phyloP scores from a whole-genome alignment of 1,140 invertebrate genomes.

The Campoletis sonorensis region DNA sequence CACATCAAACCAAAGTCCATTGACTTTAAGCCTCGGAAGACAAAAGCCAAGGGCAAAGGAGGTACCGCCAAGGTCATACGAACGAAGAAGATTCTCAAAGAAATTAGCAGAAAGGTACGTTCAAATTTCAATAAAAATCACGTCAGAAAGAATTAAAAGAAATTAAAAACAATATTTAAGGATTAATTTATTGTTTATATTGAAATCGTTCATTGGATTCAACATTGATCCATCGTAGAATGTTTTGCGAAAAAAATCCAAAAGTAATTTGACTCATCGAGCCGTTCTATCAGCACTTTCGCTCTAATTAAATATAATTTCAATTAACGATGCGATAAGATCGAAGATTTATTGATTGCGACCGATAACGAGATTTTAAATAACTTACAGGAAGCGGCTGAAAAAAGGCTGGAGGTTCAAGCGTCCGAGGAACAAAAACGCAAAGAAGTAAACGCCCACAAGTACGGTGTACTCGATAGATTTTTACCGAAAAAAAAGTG shows the following conservation, averaged over 20 bases:
- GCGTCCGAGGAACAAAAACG: constrained; percentile 62
- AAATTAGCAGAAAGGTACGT: constrained; percentile 81
- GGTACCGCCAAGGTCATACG: constrained; percentile 85
- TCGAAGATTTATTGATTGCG: too few species aligned
- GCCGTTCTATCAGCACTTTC: too few species aligned
- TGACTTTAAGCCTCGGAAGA: constrained; percentile 84
- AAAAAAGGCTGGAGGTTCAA: constrained; percentile 74
- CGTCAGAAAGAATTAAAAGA: constrained; percentile 1
- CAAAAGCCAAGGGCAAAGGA: constrained; percentile 86
- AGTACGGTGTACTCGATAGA: constrained; percentile 81
- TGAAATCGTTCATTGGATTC: too few species aligned
- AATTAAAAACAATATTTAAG: background rate
- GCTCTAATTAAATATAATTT: too few species aligned
- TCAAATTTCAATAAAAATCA: constrained; percentile 11
- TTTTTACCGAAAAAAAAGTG: constrained; percentile 76
- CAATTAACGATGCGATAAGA: too few species aligned
- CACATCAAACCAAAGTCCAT: constrained; percentile 87
- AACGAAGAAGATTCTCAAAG: constrained; percentile 88
- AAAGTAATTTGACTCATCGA: too few species aligned
- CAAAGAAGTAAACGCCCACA: constrained; percentile 67
- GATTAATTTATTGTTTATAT: too few species aligned
- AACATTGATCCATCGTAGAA: too few species aligned
- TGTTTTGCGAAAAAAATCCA: too few species aligned
- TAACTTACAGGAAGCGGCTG: constrained; percentile 79
- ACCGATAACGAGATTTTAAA: constrained; percentile 43